These are phyloP conservation scores for Dynastes tityus DNA, from an alignment of 2,888 invertebrate genomes.

Conservation along the genomic window DNA sequence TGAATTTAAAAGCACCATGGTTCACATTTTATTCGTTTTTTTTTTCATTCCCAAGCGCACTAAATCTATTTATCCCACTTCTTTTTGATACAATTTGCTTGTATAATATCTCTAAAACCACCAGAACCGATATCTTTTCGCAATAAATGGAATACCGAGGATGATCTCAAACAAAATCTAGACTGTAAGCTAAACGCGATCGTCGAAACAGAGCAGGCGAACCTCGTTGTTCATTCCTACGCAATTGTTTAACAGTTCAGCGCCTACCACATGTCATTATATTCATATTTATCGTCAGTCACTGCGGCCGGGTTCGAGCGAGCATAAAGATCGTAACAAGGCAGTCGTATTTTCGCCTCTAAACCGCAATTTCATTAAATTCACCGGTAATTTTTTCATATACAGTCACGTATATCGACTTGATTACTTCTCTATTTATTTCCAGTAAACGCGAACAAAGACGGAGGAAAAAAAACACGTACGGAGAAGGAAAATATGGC, in stretches of 20 bases:
- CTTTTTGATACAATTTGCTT: no score
- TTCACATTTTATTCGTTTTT: no score
- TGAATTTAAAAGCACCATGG: no score
- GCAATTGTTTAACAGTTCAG: constrained; percentile 51
- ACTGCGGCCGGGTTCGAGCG: constrained; percentile 44
- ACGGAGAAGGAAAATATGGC: no score
- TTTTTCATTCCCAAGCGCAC: no score
- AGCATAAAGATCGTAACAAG: constrained; percentile 36
- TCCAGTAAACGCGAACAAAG: background rate
- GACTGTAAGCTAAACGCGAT: background rate
- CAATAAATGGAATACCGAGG: background rate
- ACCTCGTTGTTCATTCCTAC: constrained; percentile 30
- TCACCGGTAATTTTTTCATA: constrained; percentile 1
- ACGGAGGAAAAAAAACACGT: background rate
- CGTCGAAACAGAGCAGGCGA: background rate
- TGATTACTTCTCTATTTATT: constrained; percentile 9
- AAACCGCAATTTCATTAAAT: constrained; percentile 8
- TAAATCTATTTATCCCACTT: no score
- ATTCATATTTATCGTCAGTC: constrained; percentile 48
- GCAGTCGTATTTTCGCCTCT: constrained; percentile 7
- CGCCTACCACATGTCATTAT: constrained; percentile 51
- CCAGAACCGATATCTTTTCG: no score
- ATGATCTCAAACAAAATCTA: background rate
- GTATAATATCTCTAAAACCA: no score
- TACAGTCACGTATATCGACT: background rate